Evolutionary conservation across 2,797 vertebrate species (phyloP).

Genomic region (Macrochelys suwanniensis): DNA sequence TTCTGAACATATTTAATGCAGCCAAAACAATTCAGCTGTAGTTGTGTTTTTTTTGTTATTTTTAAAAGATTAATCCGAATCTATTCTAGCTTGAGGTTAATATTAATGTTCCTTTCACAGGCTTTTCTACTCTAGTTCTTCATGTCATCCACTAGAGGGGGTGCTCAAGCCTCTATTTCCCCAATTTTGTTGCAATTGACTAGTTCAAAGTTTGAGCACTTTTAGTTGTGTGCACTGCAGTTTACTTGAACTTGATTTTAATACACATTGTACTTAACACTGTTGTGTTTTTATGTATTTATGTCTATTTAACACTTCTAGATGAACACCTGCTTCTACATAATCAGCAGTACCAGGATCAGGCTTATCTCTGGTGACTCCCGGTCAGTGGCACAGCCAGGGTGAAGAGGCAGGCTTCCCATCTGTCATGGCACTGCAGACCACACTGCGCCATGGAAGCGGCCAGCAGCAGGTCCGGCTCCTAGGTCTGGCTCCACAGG

Average conservation of each 20-base stretch:
- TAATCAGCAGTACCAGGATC: background rate
- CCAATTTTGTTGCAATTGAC: rapidly evolving
- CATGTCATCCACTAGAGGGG: constrained; percentile 10
- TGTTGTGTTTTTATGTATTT: background rate
- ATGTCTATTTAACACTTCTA: background rate
- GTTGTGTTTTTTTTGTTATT: background rate
- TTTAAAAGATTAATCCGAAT: background rate
- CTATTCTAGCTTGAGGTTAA: background rate
- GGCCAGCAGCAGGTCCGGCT: too few species aligned
- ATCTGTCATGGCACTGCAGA: too few species aligned
- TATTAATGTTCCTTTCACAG: background rate
- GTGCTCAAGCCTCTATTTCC: constrained; percentile 36
- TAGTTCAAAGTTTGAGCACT: background rate
- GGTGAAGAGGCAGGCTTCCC: too few species aligned
- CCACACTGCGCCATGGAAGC: rapidly evolving
- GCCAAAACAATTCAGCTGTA: background rate
- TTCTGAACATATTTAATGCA: background rate
- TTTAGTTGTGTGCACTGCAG: background rate
- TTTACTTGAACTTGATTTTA: background rate
- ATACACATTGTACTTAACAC: background rate
- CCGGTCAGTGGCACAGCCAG: too few species aligned
- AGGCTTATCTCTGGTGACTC: too few species aligned
- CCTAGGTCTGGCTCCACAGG: rapidly evolving
- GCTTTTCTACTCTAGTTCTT: background rate
- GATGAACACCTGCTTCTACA: background rate